These are phyloP conservation scores for Tupaia chinensis DNA, from an alignment of 2,113 vertebrate species.

Conservation along the genomic window DNA sequence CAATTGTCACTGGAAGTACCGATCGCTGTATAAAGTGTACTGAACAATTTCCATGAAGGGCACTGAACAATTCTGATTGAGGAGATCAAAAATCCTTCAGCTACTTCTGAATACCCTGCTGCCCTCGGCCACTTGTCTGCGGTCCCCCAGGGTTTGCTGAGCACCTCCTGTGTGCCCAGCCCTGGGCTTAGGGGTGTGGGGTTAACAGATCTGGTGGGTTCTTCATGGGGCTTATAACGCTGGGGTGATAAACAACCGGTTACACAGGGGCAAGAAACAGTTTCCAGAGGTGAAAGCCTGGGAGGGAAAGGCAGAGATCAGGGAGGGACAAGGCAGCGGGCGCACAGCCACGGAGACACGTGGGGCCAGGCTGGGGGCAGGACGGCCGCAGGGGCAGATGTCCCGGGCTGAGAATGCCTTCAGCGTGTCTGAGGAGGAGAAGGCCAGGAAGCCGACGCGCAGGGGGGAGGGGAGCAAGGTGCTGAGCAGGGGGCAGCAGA, in stretches of 20 bases:
- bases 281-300: not conserved
- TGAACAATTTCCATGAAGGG: not conserved
- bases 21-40: not conserved
- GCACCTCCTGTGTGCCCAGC: rapidly evolving
- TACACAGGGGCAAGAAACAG: rapidly evolving
- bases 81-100: not conserved
- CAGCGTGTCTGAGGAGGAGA: rapidly evolving
- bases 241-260: not conserved
- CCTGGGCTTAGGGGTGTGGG: rapidly evolving
- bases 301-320: not conserved
- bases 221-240: rapidly evolving
- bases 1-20: too few species aligned
- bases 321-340: not conserved
- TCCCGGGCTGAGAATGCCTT: not conserved
- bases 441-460: rapidly evolving
- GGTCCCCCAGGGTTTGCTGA: not conserved
- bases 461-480: rapidly evolving
- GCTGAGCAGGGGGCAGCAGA: rapidly evolving
- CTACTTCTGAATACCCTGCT: not conserved
- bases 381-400: not conserved
- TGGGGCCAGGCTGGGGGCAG: not conserved
- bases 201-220: not conserved
- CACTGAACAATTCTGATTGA: not conserved
- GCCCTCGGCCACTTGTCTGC: not conserved
- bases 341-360: not conserved